Base-by-base conservation (phyloP, 2,113 vertebrate genomes). In the Sapayoa aenigma region DNA sequence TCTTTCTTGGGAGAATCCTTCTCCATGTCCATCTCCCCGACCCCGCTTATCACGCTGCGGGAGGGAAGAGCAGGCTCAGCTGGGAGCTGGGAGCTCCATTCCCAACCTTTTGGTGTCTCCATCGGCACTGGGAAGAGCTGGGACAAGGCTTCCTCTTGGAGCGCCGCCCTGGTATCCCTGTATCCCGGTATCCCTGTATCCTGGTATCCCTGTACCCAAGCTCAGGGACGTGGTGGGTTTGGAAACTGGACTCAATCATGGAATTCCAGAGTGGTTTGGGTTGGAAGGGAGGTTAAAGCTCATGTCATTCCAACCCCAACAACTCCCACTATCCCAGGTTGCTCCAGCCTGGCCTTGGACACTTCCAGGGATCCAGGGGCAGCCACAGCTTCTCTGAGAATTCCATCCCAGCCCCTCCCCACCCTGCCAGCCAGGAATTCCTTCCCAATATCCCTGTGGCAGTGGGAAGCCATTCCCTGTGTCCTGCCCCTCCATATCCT, bases 21-120 rank as follows among this genome's bases (percentile, higher is more conserved):
- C 62, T 98, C 98, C 9, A 99, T 42, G 87, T 99, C 99, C 97
- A 99, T 77, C 83, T 99, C 99, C 11, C 99, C 99, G 4, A 99
- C 97, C 2, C 99, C 99, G 4, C 98, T 99, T 90, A 99, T 99
- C 47, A 99, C 98, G 12, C 99, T 99, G 85, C 6, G 11, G 72
- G 67, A 46, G 24, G 67, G 60, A 69, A 86, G 47, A 50, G 39
- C 28, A 33, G 21, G 16, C 9, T 35, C 7, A 4, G 76, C 31
- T 5, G 23, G 11, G 28, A 62, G 35, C 7, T 31, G 53, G 30
- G n/a, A 37, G 21, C 5, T 13, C 44, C 46, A 18, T 20, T 19
- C 16, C 1, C 7, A 33, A 16, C 1, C 6, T 1, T 65, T 19
- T 11, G 0, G 1, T 7, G 46, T 3, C 11, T 28, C 21, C n/a